phyloP scores from a whole-genome alignment of 2,113 vertebrate species.

The Eublepharis macularius region DNA sequence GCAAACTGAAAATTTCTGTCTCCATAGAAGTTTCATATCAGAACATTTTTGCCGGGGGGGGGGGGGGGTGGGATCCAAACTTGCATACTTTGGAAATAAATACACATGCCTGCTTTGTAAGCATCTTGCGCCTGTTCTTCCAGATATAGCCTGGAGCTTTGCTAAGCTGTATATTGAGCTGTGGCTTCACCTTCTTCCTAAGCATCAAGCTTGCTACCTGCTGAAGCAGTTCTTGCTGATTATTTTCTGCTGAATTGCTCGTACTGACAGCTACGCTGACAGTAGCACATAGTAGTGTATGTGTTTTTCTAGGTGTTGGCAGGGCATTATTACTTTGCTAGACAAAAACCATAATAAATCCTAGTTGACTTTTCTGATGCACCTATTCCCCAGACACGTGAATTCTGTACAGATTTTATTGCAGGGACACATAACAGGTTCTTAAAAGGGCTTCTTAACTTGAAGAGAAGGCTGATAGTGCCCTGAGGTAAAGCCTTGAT shows the following conservation, averaged over 20 bases:
- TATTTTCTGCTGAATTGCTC: slow-evolving; percentile 18
- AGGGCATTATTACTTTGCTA: background rate
- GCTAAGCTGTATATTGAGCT: slow-evolving; percentile 10
- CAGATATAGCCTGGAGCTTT: slow-evolving; percentile 15
- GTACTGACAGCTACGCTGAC: background rate
- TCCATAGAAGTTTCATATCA: background rate
- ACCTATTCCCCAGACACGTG: background rate
- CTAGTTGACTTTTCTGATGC: background rate
- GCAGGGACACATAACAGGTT: background rate
- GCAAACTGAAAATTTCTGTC: background rate
- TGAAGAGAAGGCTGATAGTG: background rate
- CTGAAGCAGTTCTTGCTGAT: slow-evolving; percentile 5
- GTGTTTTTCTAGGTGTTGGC: background rate
- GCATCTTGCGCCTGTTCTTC: background rate
- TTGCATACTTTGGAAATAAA: background rate
- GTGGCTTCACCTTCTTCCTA: background rate
- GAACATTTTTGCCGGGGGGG: background rate
- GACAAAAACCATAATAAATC: slow-evolving; percentile 1
- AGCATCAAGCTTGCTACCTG: background rate
- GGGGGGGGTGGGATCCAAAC: background rate
- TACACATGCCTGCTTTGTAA: background rate
- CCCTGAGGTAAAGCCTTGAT: background rate
- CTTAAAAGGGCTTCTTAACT: background rate
- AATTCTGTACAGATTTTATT: background rate
- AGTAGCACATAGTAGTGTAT: accelerated